Percentiles rank a stretch among this genome's conserved stretches.
Conservation (phyloP, 2,888 invertebrate genomes). For the Andrena chrysosceles region DNA sequence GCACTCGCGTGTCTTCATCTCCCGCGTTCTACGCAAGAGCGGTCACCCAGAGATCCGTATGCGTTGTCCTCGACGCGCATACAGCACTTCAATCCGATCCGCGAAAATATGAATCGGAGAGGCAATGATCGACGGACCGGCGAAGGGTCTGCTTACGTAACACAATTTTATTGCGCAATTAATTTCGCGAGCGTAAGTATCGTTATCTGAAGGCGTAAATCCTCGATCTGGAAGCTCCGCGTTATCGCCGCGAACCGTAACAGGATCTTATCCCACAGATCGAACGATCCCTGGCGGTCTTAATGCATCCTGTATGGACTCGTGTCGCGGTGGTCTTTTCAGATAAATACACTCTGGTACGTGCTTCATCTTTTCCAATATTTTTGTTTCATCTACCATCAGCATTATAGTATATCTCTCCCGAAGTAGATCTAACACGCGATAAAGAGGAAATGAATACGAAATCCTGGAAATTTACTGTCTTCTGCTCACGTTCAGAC, state of each 20-base stretch:
- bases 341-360: too few relatives aligned
- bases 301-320: too few relatives aligned
- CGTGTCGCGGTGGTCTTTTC: too few relatives aligned
- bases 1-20: conserved; percentile 70
- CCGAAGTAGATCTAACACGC: neutral
- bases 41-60: conserved; percentile 53
- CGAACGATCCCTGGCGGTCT: neutral
- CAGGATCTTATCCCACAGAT: neutral
- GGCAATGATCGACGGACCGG: conserved; percentile 15
- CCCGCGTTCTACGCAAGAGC: conserved; percentile 43
- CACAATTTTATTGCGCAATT: conserved; percentile 4
- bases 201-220: conserved; percentile 1
- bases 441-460: neutral
- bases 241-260: conserved; percentile 12
- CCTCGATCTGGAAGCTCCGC: neutral
- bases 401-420: too few relatives aligned
- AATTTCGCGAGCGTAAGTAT: conserved; percentile 19
- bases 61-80: conserved; percentile 31
- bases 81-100: conserved; percentile 17
- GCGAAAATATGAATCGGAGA: conserved; percentile 33
- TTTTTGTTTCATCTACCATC: too few relatives aligned
- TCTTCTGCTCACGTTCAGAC: neutral
- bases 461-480: conserved; percentile 1
- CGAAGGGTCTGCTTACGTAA: conserved; percentile 27
- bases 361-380: too few relatives aligned